These are phyloP conservation scores for Caenorhabditis angaria DNA, from an alignment of 2,888 invertebrate species.

Conservation along the genomic window DNA sequence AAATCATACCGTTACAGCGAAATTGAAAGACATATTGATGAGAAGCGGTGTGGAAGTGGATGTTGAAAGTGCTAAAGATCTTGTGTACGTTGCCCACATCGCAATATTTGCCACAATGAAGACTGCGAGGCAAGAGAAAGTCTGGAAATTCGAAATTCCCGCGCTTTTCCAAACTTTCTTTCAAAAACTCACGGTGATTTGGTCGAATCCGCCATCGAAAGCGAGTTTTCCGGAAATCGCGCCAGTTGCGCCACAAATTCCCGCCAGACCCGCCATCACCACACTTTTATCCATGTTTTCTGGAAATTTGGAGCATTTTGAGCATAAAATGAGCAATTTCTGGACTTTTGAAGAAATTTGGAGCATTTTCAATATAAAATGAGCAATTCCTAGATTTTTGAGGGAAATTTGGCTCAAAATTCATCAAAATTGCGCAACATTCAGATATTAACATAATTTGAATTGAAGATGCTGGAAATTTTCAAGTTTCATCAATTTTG, in stretches of 20 bases:
- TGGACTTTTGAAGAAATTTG: neutral
- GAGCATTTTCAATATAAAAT: too few relatives aligned
- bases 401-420: too few relatives aligned
- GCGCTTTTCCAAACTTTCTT: too few relatives aligned
- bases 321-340: too few relatives aligned
- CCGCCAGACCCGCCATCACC: conserved; percentile 26
- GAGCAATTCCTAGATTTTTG: too few relatives aligned
- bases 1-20: conserved; percentile 25
- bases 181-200: conserved; percentile 5
- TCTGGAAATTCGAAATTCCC: conserved; percentile 19
- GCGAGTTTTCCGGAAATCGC: conserved; percentile 39
- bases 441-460: too few relatives aligned
- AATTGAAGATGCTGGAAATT: too few relatives aligned
- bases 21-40: conserved; percentile 41
- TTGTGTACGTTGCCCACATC: conserved; percentile 41
- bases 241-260: conserved; percentile 35
- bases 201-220: conserved; percentile 14
- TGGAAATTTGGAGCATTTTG: too few relatives aligned
- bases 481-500: too few relatives aligned
- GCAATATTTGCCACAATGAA: conserved; percentile 31
- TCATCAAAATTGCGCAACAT: too few relatives aligned
- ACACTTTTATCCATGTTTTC: conserved; percentile 16
- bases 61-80: conserved; percentile 20
- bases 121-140: conserved; percentile 5
- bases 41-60: conserved; percentile 34